These are phyloP conservation scores for Gambusia yucatana DNA, from an alignment of 2,797 vertebrate species.

Conservation along the genomic window DNA sequence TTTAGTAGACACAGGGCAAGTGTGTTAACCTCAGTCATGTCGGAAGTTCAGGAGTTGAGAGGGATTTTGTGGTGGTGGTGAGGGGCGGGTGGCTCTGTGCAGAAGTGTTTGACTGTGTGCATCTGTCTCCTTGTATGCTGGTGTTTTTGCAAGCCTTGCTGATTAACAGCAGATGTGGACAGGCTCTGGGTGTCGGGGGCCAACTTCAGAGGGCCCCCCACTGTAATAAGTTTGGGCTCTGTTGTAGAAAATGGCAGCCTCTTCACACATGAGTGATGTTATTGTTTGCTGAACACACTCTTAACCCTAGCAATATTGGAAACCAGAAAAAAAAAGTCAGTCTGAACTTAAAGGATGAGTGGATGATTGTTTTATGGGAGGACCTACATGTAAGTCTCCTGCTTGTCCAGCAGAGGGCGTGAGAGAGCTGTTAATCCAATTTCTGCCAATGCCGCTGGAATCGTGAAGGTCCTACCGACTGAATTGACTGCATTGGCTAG, in stretches of 20 bases:
- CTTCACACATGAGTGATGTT: conserved; percentile 68
- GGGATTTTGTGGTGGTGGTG: conserved; percentile 66
- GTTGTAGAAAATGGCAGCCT: conserved; percentile 49
- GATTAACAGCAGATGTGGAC: conserved; percentile 77
- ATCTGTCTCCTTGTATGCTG: conserved; percentile 52
- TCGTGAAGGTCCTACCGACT: background rate
- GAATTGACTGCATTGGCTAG: background rate
- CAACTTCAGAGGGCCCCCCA: conserved; percentile 57
- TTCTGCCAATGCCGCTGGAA: background rate
- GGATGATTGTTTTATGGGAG: background rate
- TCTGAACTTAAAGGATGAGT: conserved; percentile 28
- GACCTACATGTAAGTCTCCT: conserved; percentile 2
- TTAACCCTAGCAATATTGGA: conserved; percentile 42
- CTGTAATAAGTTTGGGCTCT: conserved; percentile 48
- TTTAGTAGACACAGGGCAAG: conserved; percentile 64
- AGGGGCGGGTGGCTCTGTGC: conserved; percentile 46
- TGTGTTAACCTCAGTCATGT: conserved; percentile 80
- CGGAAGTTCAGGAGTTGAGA: conserved; percentile 87
- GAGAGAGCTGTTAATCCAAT: conserved; percentile 58
- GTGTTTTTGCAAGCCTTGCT: conserved; percentile 69
- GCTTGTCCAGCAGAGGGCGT: conserved; percentile 65
- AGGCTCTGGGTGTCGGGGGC: conserved; percentile 65
- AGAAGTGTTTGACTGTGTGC: conserved; percentile 67
- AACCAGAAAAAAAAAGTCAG: conserved; percentile 46
- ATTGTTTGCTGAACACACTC: conserved; percentile 54